These are phyloP conservation scores for Stenichneumon culpator DNA, from an alignment of 2,888 invertebrate species.

Conservation along the genomic window DNA sequence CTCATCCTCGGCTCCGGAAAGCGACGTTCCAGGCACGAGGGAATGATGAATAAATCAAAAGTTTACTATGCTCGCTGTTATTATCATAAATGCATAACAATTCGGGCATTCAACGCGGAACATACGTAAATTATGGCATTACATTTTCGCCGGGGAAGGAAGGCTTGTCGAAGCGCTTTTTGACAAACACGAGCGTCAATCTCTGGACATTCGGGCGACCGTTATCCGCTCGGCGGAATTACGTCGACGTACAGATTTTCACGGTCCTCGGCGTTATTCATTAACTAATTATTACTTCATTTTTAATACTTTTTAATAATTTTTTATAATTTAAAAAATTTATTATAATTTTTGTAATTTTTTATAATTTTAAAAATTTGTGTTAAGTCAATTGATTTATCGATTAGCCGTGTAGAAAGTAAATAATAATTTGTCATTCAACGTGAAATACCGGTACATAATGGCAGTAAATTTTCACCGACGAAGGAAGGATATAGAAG, in stretches of 20 bases:
- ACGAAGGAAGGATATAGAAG: not conserved
- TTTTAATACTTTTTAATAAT: too few species aligned
- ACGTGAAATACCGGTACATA: not conserved
- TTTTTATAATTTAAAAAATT: too few species aligned
- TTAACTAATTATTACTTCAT: too few species aligned
- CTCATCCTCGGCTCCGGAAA: constrained; percentile 15
- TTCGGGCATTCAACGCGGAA: constrained; percentile 9
- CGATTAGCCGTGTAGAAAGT: too few species aligned
- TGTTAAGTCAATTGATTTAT: too few species aligned
- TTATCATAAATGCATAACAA: constrained; percentile 51
- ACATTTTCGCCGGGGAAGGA: not conserved
- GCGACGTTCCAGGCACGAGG: not conserved
- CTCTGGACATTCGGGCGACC: not conserved
- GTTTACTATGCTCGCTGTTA: constrained; percentile 10
- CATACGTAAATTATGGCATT: constrained; percentile 40
- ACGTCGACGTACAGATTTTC: not conserved
- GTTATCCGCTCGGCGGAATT: not conserved
- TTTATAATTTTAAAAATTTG: too few species aligned
- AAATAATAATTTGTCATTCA: too few species aligned
- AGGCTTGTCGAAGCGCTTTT: not conserved
- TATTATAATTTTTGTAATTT: too few species aligned
- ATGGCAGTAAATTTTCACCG: constrained; percentile 3
- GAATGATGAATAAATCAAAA: constrained; percentile 62
- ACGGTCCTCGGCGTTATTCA: too few species aligned
- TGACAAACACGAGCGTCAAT: not conserved